Evolutionary conservation across 2,797 vertebrate species (phyloP).

Genomic region (Acipenser oxyrinchus): DNA sequence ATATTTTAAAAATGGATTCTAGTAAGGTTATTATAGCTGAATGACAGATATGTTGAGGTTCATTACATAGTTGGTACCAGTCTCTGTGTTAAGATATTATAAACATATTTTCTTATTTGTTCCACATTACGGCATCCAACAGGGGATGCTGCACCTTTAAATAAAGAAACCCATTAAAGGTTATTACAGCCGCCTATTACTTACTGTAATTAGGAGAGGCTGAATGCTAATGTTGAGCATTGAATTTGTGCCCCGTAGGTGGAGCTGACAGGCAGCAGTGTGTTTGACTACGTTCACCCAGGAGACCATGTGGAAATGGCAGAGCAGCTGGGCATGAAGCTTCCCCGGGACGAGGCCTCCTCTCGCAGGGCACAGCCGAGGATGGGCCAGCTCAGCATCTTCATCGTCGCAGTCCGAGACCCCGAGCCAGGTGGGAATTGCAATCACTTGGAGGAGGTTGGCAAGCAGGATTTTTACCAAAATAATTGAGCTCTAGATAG

Average conservation of each 20-base stretch:
- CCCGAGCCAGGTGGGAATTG: slow-evolving; percentile 85
- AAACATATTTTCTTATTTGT: too few relatives aligned
- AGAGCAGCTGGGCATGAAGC: slow-evolving; percentile 97
- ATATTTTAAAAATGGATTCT: slow-evolving; percentile 1
- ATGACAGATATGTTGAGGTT: too few relatives aligned
- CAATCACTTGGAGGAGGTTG: slow-evolving; percentile 45
- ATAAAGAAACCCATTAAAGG: background rate
- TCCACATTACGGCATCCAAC: too few relatives aligned
- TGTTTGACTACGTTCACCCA: slow-evolving; percentile 94
- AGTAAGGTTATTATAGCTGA: too few relatives aligned
- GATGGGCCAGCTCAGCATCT: slow-evolving; percentile 92
- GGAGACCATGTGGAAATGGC: slow-evolving; percentile 97
- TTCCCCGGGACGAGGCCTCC: slow-evolving; percentile 86
- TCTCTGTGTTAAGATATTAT: too few relatives aligned
- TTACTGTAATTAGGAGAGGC: slow-evolving; percentile 13
- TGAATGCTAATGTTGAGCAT: slow-evolving; percentile 20
- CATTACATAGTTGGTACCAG: too few relatives aligned
- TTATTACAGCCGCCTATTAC: background rate
- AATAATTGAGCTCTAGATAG: slow-evolving; percentile 46
- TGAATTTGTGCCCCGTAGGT: slow-evolving; percentile 61
- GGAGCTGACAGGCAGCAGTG: slow-evolving; percentile 97
- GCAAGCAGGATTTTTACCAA: slow-evolving; percentile 55
- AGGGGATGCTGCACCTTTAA: too few relatives aligned
- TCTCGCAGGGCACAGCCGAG: slow-evolving; percentile 81
- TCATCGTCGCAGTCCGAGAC: slow-evolving; percentile 94